These are phyloP conservation scores for Calonectris borealis DNA, from an alignment of 2,113 vertebrate genomes.

Conservation along the genomic window DNA sequence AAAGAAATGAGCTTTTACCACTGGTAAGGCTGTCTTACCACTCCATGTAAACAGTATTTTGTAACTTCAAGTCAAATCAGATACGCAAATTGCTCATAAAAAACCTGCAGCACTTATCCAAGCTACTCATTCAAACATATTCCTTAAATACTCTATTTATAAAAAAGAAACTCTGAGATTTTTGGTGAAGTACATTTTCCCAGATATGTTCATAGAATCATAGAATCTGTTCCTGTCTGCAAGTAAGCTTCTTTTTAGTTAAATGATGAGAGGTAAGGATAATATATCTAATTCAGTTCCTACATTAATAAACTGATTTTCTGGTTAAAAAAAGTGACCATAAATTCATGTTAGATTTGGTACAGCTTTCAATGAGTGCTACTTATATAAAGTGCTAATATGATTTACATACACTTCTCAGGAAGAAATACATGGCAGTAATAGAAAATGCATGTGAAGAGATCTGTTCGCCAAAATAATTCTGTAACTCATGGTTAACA, in stretches of 20 bases:
- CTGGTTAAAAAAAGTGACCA: neutral
- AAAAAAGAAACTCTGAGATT: neutral
- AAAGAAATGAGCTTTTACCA: neutral
- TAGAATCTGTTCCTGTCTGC: neutral
- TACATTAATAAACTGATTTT: neutral
- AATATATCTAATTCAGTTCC: neutral
- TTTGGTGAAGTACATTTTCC: neutral
- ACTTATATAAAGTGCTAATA: neutral
- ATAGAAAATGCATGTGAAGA: neutral
- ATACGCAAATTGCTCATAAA: neutral
- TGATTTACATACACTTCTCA: neutral
- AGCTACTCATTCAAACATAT: neutral
- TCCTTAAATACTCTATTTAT: neutral
- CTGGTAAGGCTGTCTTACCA: neutral
- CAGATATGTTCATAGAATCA: neutral
- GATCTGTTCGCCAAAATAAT: neutral
- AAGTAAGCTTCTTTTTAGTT: neutral
- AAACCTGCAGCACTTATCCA: neutral
- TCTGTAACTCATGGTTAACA: neutral
- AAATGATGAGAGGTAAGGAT: neutral
- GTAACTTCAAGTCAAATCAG: neutral
- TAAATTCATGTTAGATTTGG: neutral
- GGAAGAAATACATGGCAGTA: neutral
- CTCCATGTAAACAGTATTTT: neutral
- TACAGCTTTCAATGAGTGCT: neutral